Evolutionary conservation across 2,888 invertebrate genomes (phyloP), one percentile per base, ranked within the genome.

Genomic region (Leptopilina drosophilae): DNA sequence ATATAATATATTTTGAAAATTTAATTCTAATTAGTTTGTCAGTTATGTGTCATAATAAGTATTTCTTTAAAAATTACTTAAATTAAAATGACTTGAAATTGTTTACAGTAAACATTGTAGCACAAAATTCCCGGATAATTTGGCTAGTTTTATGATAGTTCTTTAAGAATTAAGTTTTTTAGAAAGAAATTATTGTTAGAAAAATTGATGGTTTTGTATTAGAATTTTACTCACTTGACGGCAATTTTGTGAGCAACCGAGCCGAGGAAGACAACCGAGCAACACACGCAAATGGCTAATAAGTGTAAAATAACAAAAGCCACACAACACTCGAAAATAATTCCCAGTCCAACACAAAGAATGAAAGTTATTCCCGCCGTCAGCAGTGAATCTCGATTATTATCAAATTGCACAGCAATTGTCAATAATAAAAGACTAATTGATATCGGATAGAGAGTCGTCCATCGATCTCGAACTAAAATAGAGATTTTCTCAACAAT

Each of bases 161-260:
- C 20, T 20, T 20, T 20, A 20, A 20, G 20, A 20, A 20, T 20
- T 20, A 20, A 1, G 20, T 20, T 20, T 20, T 20, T 20, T 20
- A 20, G 20, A 20, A 20, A 1, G 20, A 20, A 20, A 20, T 20
- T 20, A 20, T 20, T 20, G 20, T 20, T 20, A 20, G 20, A 20
- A 20, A 20, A 20, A 20, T 20, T 20, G 20, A 20, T 20, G 1
- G 20, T 20, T 20, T 20, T 20, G 20, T 20, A 20, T 20, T 20
- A 20, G 20, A 20, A 20, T 49, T 66, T 49, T 76, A 14, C 79
- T 89, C 91, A 95, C 95, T 94, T 95, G 81, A 95, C 93, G 11
- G 95, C 92, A 76, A 95, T 88, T 87, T 94, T 94, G 90, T 96
- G 95, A 4, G 95, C 94, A 6, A 96, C 92, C 79, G 96, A 95